Base-by-base conservation (phyloP, 2,113 vertebrate genomes). In the Chloropsis hardwickii region DNA sequence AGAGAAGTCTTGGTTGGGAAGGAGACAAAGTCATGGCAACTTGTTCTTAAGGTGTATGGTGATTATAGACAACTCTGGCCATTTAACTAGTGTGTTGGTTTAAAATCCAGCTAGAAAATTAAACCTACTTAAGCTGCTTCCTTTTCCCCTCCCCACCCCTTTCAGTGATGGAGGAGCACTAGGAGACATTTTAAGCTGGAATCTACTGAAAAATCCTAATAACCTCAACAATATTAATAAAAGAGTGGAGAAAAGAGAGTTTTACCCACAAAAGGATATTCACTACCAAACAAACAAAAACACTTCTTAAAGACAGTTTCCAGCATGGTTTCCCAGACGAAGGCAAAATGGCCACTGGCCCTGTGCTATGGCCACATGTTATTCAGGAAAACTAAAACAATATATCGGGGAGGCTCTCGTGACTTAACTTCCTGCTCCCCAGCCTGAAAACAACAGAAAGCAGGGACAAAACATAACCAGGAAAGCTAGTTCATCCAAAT, bases 401-500 rank as follows among this genome's bases (percentile, higher is more conserved):
- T 17, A 12, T 6, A 5, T 11, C 0, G 0, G 8, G 24, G 9
- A 40, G 24, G 35, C 29, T 35, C 42, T n/a, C 0, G 0, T n/a
- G 70, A 15, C 5, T 42, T 42, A 35, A 31, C 3, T 66, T 66
- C 37, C 25, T 35, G 12, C 16, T 31, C 8, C 12, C 5, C 25
- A 35, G 24, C 24, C 42, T 50, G 31, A 48, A 76, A 66, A 48
- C 8, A 29, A 50, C 29, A 35, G 25, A 76, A 66, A 74, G 6
- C 8, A 25, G 35, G 20, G 16, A 21, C 6, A 66, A 66, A 85
- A 35, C 6, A 48, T 15, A 57, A 24, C 2, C 12, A 42, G 42
- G 24, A 74, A 42, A 29, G 10, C 24, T 29, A 40, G 10, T 29
- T 40, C 10, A n/a, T 57, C 12, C 16, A 20, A 42, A 42, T 7